Evolutionary conservation across 2,888 invertebrate genomes (phyloP).

Genomic region (Drosophila flavopinicola): DNA sequence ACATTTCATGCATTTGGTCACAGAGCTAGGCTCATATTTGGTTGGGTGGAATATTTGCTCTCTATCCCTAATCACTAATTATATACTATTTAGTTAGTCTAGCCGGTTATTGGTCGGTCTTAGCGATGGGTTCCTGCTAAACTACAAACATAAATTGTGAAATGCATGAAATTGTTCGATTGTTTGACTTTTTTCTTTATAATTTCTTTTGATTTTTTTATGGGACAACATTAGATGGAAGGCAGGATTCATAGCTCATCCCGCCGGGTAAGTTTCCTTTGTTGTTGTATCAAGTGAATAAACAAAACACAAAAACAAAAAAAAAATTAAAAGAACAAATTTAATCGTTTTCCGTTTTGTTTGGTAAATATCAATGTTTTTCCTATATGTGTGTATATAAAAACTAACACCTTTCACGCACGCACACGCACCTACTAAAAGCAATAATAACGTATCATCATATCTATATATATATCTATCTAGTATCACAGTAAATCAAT

Average conservation of each 20-base stretch:
- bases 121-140: conserved; percentile 1
- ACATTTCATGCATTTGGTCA: conserved; percentile 33
- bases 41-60: background rate
- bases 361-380: conserved; percentile 35
- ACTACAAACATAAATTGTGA: conserved; percentile 29
- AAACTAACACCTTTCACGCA: conserved; percentile 47
- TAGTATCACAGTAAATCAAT: conserved; percentile 14
- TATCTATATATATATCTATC: background rate
- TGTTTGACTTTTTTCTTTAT: conserved; percentile 83
- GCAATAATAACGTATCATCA: background rate
- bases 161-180: conserved; percentile 84
- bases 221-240: conserved; percentile 85
- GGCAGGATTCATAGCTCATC: conserved; percentile 85
- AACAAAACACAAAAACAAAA: conserved; percentile 9
- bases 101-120: too few relatives aligned
- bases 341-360: conserved; percentile 21
- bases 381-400: conserved; percentile 15
- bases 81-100: background rate
- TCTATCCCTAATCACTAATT: background rate
- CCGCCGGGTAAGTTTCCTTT: conserved; percentile 85
- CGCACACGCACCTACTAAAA: conserved; percentile 38
- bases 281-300: conserved; percentile 57
- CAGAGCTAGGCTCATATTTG: background rate
- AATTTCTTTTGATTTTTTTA: conserved; percentile 85
- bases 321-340: background rate